Evolutionary conservation across 2,888 invertebrate genomes (phyloP).

Genomic region (Metellina segmentata): DNA sequence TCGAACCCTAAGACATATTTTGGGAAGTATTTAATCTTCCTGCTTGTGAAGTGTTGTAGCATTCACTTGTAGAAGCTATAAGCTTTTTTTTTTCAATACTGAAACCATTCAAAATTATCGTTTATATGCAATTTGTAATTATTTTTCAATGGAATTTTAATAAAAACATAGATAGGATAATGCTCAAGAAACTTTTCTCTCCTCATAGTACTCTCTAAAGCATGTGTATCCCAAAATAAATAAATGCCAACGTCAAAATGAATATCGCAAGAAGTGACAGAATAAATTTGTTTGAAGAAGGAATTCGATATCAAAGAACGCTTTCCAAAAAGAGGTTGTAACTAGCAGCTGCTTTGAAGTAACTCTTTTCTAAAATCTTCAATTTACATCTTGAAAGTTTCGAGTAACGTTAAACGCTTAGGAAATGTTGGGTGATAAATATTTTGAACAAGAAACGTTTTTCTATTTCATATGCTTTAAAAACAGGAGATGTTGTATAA

Average conservation of each 20-base stretch:
- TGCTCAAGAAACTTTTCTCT: too few relatives aligned
- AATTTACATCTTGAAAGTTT: constrained; percentile 1
- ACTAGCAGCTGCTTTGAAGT: neutral
- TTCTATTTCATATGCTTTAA: neutral
- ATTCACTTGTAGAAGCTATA: too few relatives aligned
- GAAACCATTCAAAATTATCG: too few relatives aligned
- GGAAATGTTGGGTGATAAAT: neutral
- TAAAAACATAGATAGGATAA: too few relatives aligned
- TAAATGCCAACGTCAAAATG: neutral
- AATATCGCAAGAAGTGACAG: neutral
- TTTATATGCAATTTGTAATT: too few relatives aligned
- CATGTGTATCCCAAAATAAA: too few relatives aligned
- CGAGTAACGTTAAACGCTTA: neutral
- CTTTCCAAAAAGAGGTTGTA: neutral
- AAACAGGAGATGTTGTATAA: neutral
- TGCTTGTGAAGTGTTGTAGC: too few relatives aligned
- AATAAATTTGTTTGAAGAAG: neutral
- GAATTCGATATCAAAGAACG: neutral
- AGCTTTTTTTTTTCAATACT: too few relatives aligned
- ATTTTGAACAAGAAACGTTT: neutral
- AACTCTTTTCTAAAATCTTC: neutral
- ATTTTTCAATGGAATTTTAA: too few relatives aligned
- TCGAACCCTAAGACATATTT: too few relatives aligned
- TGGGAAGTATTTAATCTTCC: too few relatives aligned
- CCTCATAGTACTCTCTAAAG: too few relatives aligned